Conservation (phyloP, 2,797 vertebrate genomes). For the Echiichthys vipera region DNA sequence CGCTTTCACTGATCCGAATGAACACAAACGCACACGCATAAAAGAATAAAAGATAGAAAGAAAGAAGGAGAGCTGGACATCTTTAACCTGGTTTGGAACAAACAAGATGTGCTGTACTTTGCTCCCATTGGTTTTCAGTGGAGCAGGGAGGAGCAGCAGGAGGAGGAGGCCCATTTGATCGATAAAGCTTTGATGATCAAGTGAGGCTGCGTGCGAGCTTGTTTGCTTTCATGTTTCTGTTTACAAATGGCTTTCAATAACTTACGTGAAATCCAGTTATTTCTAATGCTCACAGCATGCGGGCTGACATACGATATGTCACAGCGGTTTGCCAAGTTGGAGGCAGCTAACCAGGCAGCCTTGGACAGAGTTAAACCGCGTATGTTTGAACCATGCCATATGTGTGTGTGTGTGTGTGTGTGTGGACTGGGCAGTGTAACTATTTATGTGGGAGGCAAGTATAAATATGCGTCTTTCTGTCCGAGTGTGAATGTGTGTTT, state of each 20-base stretch:
- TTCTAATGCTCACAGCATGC: constrained; percentile 77
- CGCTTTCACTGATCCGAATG: background rate
- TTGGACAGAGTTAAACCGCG: constrained; percentile 50
- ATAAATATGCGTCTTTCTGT: constrained; percentile 28
- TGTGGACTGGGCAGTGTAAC: constrained; percentile 15
- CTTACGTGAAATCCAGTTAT: constrained; percentile 75
- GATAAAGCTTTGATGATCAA: constrained; percentile 85
- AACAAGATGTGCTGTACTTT: constrained; percentile 49
- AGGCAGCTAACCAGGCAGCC: constrained; percentile 46
- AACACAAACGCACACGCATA: background rate
- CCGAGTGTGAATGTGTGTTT: constrained; percentile 11
- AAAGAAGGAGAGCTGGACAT: constrained; percentile 33
- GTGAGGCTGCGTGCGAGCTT: constrained; percentile 75
- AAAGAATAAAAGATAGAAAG: background rate
- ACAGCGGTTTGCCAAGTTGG: constrained; percentile 60
- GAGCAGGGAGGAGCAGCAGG: constrained; percentile 34
- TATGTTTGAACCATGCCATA: constrained; percentile 32
- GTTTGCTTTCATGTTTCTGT: constrained; percentile 84
- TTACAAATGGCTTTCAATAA: constrained; percentile 84
- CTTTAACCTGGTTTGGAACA: constrained; percentile 51
- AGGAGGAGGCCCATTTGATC: constrained; percentile 73
- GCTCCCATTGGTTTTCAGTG: constrained; percentile 54
- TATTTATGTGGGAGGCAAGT: constrained; percentile 33
- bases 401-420: constrained; percentile 32
- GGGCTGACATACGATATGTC: constrained; percentile 73